phyloP scores from a whole-genome alignment of 1,140 invertebrate species.

The Cardiocondyla obscurior region DNA sequence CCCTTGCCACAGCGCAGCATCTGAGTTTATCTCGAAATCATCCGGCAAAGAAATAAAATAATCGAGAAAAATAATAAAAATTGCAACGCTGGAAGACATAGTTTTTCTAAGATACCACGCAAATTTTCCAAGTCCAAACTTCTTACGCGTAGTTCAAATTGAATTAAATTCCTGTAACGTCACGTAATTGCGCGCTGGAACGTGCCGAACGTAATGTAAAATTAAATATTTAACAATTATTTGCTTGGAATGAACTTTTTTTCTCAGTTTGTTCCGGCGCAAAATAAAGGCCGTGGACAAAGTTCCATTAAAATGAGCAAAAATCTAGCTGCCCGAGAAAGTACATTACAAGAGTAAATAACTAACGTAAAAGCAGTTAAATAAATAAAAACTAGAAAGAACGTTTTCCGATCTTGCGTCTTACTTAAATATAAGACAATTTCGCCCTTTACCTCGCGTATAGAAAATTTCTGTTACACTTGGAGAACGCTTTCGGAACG shows the following conservation, averaged over 20 bases:
- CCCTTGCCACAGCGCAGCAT: neutral
- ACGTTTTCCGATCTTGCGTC: neutral
- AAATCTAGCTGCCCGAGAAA: neutral
- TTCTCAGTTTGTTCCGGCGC: neutral
- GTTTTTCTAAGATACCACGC: neutral
- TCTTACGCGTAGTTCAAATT: neutral
- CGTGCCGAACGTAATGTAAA: neutral
- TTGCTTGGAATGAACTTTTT: neutral
- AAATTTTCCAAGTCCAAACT: neutral
- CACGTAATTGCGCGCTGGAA: neutral
- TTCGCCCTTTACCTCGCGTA: neutral
- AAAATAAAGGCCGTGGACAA: neutral
- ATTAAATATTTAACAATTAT: conserved; percentile 1
- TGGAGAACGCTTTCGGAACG: neutral
- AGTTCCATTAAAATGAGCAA: neutral
- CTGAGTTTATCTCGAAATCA: neutral
- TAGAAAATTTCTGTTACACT: neutral
- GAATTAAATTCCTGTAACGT: neutral
- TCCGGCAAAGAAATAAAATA: neutral
- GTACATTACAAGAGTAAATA: neutral
- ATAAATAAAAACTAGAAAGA: neutral
- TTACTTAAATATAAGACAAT: conserved; percentile 1
- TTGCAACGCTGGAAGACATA: too few species aligned
- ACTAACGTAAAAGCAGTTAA: neutral
- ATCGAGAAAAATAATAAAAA: too few species aligned